Evolutionary conservation across 1,140 invertebrate genomes (phyloP).

Genomic region (Drosophila lacertosa): DNA sequence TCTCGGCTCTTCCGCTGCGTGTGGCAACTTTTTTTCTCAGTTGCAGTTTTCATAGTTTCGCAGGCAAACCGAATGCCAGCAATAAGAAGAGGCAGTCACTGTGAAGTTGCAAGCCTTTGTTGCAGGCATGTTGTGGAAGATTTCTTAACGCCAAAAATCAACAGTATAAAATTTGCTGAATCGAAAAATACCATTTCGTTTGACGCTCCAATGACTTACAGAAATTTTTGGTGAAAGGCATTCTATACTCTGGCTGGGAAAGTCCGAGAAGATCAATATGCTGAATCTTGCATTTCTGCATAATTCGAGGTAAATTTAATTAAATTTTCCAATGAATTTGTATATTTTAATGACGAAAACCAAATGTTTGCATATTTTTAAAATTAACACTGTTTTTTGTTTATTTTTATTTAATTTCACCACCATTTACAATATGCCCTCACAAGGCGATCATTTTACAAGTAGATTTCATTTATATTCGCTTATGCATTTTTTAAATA

Average conservation of each 20-base stretch:
- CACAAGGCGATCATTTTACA: conserved; percentile 67
- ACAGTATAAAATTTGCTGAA: conserved; percentile 51
- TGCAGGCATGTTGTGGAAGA: conserved; percentile 55
- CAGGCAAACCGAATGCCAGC: conserved; percentile 63
- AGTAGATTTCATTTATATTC: conserved; percentile 59
- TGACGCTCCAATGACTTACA: conserved; percentile 18
- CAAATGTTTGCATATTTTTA: too few relatives aligned
- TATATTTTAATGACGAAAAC: too few relatives aligned
- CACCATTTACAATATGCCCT: conserved; percentile 73
- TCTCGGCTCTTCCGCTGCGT: conserved; percentile 63
- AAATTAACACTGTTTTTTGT: conserved; percentile 66
- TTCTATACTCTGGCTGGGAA: too few relatives aligned
- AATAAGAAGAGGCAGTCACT: conserved; percentile 42
- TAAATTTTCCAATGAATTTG: neutral
- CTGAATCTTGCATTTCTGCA: too few relatives aligned
- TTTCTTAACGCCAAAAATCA: conserved; percentile 68
- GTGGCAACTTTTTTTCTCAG: conserved; percentile 60
- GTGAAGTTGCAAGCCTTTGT: conserved; percentile 45
- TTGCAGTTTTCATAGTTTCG: conserved; percentile 67
- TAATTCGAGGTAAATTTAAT: too few relatives aligned
- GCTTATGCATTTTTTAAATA: conserved; percentile 60
- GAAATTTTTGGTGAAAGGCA: neutral
- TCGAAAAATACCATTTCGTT: conserved; percentile 42
- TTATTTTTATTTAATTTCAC: conserved; percentile 73
- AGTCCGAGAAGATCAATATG: too few relatives aligned